A percentile compares a stretch with the other conserved stretches of the same genome.
phyloP scores from a whole-genome alignment of 2,888 invertebrate genomes.

The Xanthia icteritia region DNA sequence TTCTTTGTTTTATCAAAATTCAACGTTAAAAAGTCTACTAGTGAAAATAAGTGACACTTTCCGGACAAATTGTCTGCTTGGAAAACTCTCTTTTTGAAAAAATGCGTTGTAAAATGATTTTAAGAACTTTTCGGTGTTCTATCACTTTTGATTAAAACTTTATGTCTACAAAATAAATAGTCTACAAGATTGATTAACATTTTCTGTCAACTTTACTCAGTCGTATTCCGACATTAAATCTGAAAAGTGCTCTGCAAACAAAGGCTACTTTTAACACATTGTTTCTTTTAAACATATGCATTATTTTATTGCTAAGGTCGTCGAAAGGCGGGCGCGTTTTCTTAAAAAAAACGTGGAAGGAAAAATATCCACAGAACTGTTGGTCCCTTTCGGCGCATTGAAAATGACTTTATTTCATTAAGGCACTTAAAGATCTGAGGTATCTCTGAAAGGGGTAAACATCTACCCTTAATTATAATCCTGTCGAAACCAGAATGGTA shows the following conservation, averaged over 20 bases:
- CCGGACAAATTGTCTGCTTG: too few species aligned
- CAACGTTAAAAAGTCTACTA: too few species aligned
- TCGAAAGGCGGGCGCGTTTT: background rate
- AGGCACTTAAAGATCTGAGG: too few species aligned
- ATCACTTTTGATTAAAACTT: background rate
- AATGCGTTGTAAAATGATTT: background rate
- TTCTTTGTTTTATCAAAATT: too few species aligned
- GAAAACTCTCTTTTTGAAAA: too few species aligned
- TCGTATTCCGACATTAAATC: background rate
- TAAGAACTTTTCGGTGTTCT: background rate
- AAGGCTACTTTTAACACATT: background rate
- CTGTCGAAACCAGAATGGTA: too few species aligned
- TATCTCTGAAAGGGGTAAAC: too few species aligned
- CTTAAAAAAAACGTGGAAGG: background rate
- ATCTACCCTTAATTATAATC: too few species aligned
- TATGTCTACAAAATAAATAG: background rate
- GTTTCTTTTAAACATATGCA: conserved; percentile 10
- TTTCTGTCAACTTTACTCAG: background rate
- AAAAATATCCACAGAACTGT: background rate
- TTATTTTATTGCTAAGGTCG: background rate
- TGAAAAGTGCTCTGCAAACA: conserved; percentile 16
- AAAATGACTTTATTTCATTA: too few species aligned
- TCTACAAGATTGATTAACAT: background rate
- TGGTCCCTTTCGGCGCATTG: too few species aligned
- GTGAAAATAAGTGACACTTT: too few species aligned